Percentiles rank a stretch among this genome's conserved stretches.
Conservation (phyloP, 2,113 vertebrate species). For the Sinocyclocheilus anshuiensis region DNA sequence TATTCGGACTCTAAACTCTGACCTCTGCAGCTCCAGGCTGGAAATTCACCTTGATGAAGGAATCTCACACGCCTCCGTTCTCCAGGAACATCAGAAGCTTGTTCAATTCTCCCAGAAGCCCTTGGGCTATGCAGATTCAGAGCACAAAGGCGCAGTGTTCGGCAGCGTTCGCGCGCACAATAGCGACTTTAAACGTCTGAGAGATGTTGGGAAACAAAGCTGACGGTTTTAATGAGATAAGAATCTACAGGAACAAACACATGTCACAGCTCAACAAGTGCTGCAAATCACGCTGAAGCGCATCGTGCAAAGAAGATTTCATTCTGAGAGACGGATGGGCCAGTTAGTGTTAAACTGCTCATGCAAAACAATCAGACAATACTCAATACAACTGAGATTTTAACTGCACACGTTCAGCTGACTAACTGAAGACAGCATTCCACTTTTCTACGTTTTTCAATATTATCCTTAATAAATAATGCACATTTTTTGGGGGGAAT, state of each 20-base stretch:
- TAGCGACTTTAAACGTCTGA: conserved; percentile 33
- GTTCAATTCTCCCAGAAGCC: conserved; percentile 54
- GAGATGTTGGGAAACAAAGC: conserved; percentile 31
- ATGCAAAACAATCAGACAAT: background rate
- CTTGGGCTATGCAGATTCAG: conserved; percentile 49
- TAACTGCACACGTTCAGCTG: background rate
- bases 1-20: conserved; percentile 40
- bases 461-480: background rate
- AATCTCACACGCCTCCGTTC: conserved; percentile 46
- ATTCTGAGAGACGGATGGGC: background rate
- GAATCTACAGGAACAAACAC: background rate
- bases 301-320: background rate
- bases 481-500: too few relatives aligned
- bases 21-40: conserved; percentile 45
- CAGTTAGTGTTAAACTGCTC: background rate
- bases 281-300: too few relatives aligned
- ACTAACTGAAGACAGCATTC: background rate
- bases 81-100: conserved; percentile 54
- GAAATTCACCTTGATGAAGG: conserved; percentile 42
- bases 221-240: conserved; percentile 25
- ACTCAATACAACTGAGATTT: background rate
- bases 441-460: background rate
- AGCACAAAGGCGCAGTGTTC: conserved; percentile 55
- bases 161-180: background rate
- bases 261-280: too few relatives aligned